These are phyloP conservation scores for Apteryx mantelli DNA, from an alignment of 2,113 vertebrate genomes.

Conservation along the genomic window DNA sequence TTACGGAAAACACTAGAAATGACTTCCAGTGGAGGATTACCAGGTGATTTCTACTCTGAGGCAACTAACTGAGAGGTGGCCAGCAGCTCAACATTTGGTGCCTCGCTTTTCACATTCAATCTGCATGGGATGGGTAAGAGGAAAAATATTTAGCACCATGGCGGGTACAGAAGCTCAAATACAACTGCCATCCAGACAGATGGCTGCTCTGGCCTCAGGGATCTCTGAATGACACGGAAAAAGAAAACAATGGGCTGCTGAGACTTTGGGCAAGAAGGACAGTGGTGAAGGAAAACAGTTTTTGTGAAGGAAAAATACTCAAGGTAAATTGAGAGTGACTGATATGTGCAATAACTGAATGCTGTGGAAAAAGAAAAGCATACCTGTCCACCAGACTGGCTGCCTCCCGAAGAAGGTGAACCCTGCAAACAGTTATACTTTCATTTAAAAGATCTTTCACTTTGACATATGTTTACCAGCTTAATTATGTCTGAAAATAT, in stretches of 20 bases:
- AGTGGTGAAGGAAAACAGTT: background rate
- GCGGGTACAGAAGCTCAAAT: background rate
- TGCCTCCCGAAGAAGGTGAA: conserved; percentile 18
- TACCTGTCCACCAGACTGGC: conserved; percentile 56
- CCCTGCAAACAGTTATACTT: background rate
- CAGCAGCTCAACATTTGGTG: background rate
- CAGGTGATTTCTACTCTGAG: background rate
- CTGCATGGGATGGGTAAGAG: background rate
- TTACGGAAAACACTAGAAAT: background rate
- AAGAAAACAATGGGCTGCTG: background rate
- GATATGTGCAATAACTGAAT: background rate
- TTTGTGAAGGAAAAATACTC: background rate
- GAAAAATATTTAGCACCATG: background rate
- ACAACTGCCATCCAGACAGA: background rate
- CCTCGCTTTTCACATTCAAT: background rate
- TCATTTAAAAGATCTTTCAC: background rate
- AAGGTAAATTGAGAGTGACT: background rate
- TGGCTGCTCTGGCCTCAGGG: background rate
- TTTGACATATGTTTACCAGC: background rate
- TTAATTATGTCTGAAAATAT: background rate
- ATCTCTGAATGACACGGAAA: background rate
- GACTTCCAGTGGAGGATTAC: background rate
- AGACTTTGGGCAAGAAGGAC: background rate
- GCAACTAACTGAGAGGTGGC: background rate
- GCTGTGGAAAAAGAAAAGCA: background rate